phyloP scores from a whole-genome alignment of 2,888 invertebrate species.

The Trachelus tabidus region DNA sequence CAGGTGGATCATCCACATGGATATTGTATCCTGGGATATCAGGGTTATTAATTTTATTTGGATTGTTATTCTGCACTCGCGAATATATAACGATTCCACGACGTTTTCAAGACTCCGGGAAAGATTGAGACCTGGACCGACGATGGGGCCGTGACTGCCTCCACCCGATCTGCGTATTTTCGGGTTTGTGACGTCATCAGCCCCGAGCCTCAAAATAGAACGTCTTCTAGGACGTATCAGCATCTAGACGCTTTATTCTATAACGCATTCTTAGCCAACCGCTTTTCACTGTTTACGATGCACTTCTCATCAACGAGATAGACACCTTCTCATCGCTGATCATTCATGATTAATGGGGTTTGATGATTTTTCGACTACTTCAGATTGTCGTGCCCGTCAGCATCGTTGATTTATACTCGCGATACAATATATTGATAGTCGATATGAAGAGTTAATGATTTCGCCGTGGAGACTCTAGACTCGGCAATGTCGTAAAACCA shows the following conservation, averaged over 20 bases:
- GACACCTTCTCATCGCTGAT: background rate
- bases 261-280: conserved; percentile 13
- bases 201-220: conserved; percentile 56
- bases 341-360: background rate
- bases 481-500: background rate
- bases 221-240: conserved; percentile 52
- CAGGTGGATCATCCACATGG: background rate
- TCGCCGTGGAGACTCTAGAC: background rate
- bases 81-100: background rate
- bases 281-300: conserved; percentile 26
- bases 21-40: background rate
- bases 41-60: background rate
- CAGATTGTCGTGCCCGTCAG: background rate
- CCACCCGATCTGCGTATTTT: conserved; percentile 55
- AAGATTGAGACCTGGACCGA: conserved; percentile 56
- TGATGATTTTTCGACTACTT: background rate
- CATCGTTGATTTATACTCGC: background rate
- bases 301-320: conserved; percentile 7
- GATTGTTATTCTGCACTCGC: background rate
- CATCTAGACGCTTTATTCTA: conserved; percentile 20
- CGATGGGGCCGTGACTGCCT: conserved; percentile 29
- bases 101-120: conserved; percentile 51
- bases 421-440: background rate
- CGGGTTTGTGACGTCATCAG: conserved; percentile 60
- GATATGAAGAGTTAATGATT: background rate